Evolutionary conservation across 2,888 invertebrate species (phyloP).

Genomic region (Dolichopus griseipennis): DNA sequence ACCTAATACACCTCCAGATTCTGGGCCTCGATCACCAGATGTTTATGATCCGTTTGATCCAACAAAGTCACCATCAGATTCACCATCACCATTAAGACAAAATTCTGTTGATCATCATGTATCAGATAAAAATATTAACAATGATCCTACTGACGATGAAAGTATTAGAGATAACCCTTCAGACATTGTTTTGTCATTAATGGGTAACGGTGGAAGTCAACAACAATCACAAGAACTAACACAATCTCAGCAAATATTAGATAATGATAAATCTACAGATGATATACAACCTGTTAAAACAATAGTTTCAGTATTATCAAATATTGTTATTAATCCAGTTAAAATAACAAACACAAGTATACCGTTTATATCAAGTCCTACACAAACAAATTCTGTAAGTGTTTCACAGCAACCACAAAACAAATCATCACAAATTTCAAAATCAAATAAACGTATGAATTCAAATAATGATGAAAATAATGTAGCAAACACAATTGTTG

Average conservation of each 20-base stretch:
- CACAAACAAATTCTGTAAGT: slow-evolving; percentile 27
- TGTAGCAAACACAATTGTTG: slow-evolving; percentile 42
- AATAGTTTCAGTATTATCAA: slow-evolving; percentile 35
- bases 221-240: slow-evolving; percentile 20
- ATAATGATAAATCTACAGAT: slow-evolving; percentile 23
- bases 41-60: slow-evolving; percentile 89
- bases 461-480: slow-evolving; percentile 23
- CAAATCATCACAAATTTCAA: slow-evolving; percentile 23
- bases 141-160: slow-evolving; percentile 25
- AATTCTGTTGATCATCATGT: slow-evolving; percentile 18
- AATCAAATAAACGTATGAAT: slow-evolving; percentile 29
- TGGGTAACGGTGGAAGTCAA: slow-evolving; percentile 27
- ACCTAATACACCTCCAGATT: slow-evolving; percentile 63
- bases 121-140: slow-evolving; percentile 14
- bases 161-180: slow-evolving; percentile 43
- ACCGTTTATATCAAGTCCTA: slow-evolving; percentile 39
- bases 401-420: slow-evolving; percentile 18
- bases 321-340: slow-evolving; percentile 29
- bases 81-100: slow-evolving; percentile 38
- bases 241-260: slow-evolving; percentile 23
- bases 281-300: slow-evolving; percentile 27
- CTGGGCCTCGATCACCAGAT: slow-evolving; percentile 65
- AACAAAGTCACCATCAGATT: slow-evolving; percentile 58
- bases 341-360: slow-evolving; percentile 30
- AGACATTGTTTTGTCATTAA: slow-evolving; percentile 52